Percentiles rank a stretch among this genome's conserved stretches.
Conservation (phyloP, 2,797 vertebrate species). For the Melanotaenia parkinsoni region DNA sequence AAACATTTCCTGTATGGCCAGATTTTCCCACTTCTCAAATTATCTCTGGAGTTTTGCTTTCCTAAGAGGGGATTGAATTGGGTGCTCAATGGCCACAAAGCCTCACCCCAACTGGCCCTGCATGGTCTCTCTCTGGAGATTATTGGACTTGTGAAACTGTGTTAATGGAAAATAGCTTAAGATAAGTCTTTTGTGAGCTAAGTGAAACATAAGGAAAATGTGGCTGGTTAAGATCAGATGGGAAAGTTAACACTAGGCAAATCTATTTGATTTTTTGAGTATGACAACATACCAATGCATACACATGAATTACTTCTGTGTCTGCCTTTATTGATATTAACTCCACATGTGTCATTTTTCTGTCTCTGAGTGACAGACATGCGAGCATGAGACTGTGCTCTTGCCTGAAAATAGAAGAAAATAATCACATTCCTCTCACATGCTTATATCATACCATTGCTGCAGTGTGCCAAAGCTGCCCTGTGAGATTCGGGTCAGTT, state of each 20-base stretch:
- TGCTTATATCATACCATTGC: conserved; percentile 43
- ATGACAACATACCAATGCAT: conserved; percentile 1
- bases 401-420: conserved; percentile 40
- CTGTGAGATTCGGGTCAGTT: conserved; percentile 75
- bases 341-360: conserved; percentile 43
- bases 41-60: conserved; percentile 65
- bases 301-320: conserved; percentile 1
- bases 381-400: conserved; percentile 29
- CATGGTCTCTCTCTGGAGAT: conserved; percentile 50
- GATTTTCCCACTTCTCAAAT: conserved; percentile 54
- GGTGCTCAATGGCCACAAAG: conserved; percentile 50
- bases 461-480: conserved; percentile 34
- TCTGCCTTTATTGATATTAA: conserved; percentile 26
- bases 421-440: conserved; percentile 52
- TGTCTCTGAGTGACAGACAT: conserved; percentile 42
- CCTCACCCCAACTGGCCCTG: conserved; percentile 47
- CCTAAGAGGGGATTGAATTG: conserved; percentile 67
- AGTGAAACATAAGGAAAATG: conserved; percentile 26
- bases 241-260: neutral
- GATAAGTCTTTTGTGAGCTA: conserved; percentile 31
- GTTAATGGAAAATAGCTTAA: conserved; percentile 54
- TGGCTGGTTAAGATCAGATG: neutral
- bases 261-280: conserved; percentile 3
- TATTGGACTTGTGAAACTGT: conserved; percentile 52
- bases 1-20: conserved; percentile 59